A percentile compares a stretch with the other conserved stretches of the same genome.
Conservation (phyloP, 2,113 vertebrate species). For the Actinemys pallida region DNA sequence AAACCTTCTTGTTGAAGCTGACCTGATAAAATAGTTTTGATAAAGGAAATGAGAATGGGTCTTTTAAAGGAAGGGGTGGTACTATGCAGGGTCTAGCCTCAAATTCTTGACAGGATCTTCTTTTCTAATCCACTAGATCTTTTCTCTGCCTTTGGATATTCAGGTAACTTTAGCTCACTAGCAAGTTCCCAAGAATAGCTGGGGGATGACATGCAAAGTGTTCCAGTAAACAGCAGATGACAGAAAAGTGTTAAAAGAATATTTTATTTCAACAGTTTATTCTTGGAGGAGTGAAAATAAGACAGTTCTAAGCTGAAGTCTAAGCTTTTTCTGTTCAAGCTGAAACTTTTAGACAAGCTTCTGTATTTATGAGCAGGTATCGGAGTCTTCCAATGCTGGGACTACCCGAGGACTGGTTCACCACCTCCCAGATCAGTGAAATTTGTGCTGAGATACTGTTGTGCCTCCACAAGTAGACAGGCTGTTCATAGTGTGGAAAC, state of each 20-base stretch:
- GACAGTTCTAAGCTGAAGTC: background rate
- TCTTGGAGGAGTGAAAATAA: background rate
- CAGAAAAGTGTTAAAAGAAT: background rate
- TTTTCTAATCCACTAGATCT: background rate
- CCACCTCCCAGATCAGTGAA: background rate
- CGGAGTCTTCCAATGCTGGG: background rate
- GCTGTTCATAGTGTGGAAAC: background rate
- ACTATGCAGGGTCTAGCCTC: conserved; percentile 4
- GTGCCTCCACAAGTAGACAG: background rate
- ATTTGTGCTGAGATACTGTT: background rate
- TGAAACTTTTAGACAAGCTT: background rate
- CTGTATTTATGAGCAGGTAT: background rate
- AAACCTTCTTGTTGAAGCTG: background rate
- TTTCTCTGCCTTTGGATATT: background rate
- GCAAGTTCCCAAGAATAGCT: background rate
- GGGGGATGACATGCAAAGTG: background rate
- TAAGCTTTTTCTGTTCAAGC: background rate
- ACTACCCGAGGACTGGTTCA: background rate
- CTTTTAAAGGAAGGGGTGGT: background rate
- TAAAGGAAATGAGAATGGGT: background rate
- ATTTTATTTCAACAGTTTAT: background rate
- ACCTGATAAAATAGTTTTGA: background rate
- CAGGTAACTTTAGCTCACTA: background rate
- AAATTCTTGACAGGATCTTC: background rate
- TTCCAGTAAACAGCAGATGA: background rate